These are phyloP conservation scores for Girardia tigrina DNA, from an alignment of 2,888 invertebrate species.

Conservation along the genomic window DNA sequence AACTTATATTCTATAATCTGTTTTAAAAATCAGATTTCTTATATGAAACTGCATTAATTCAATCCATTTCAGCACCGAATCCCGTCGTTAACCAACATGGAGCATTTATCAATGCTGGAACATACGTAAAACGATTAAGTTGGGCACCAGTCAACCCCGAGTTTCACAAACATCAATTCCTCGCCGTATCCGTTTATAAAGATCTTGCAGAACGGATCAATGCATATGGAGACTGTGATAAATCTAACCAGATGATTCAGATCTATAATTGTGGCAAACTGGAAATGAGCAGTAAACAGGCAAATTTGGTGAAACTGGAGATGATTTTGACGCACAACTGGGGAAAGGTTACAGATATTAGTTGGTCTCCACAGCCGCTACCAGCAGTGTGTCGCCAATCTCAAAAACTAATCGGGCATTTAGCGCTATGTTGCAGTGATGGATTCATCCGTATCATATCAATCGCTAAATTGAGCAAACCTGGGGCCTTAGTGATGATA, in stretches of 20 bases:
- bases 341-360: background rate
- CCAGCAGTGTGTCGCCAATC: background rate
- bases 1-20: background rate
- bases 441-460: background rate
- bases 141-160: constrained; percentile 7
- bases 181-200: background rate
- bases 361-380: background rate
- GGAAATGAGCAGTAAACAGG: background rate
- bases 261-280: background rate
- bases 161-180: background rate
- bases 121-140: background rate
- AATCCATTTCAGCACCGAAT: too few relatives aligned
- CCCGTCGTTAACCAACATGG: constrained; percentile 5
- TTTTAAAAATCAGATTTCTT: background rate
- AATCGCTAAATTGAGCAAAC: background rate
- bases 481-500: background rate
- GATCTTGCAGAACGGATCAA: background rate
- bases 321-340: background rate
- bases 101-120: background rate
- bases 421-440: background rate
- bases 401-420: background rate
- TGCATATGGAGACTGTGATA: background rate
- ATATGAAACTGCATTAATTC: too few relatives aligned
- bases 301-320: background rate
- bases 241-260: background rate